A percentile compares a stretch with the other conserved stretches of the same genome.
phyloP scores from a whole-genome alignment of 37 sponge, comb jelly and placozoan species.

The Eunapius fragilis region DNA sequence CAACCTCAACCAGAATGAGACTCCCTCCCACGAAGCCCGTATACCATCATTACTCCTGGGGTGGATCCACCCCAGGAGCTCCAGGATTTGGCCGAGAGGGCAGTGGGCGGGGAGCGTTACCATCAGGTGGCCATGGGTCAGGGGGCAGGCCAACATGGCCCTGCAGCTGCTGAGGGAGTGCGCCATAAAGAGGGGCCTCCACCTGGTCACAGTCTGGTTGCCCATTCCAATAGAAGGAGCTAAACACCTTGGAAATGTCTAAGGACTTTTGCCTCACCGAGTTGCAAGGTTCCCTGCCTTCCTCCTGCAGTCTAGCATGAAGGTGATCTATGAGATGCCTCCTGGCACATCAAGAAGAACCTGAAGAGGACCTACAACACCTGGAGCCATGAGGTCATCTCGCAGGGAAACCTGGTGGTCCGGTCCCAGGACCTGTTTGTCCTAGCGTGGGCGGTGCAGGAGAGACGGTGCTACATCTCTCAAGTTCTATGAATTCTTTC shows the following conservation, averaged over 20 bases:
- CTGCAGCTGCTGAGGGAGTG: conserved; percentile 81
- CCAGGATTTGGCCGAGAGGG: conserved; percentile 85
- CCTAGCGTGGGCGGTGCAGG: conserved; percentile 97
- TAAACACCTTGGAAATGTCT: conserved; percentile 81
- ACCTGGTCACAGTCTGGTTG: conserved; percentile 91
- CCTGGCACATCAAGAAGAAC: no score
- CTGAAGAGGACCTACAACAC: no score
- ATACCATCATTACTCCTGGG: conserved; percentile 85
- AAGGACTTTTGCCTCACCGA: conserved; percentile 88
- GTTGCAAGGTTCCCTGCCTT: conserved; percentile 85
- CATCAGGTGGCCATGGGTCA: conserved; percentile 99
- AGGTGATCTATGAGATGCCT: conserved; percentile 89
- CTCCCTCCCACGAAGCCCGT: conserved; percentile 75
- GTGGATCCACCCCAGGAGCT: conserved; percentile 96
- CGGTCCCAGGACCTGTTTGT: conserved; percentile 89
- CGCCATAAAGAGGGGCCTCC: conserved; percentile 90
- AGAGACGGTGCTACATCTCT: conserved; percentile 88
- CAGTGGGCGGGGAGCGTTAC: conserved; percentile 81
- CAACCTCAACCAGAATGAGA: conserved; percentile 79
- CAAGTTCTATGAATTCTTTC: conserved; percentile 97
- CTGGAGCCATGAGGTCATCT: no score
- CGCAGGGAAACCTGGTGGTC: conserved; percentile 47
- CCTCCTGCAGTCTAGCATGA: conserved; percentile 88
- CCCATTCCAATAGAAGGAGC: conserved; percentile 90
- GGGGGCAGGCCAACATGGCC: conserved; percentile 87